Conservation (phyloP, 2,797 vertebrate species). For the Molossus alvarezi region DNA sequence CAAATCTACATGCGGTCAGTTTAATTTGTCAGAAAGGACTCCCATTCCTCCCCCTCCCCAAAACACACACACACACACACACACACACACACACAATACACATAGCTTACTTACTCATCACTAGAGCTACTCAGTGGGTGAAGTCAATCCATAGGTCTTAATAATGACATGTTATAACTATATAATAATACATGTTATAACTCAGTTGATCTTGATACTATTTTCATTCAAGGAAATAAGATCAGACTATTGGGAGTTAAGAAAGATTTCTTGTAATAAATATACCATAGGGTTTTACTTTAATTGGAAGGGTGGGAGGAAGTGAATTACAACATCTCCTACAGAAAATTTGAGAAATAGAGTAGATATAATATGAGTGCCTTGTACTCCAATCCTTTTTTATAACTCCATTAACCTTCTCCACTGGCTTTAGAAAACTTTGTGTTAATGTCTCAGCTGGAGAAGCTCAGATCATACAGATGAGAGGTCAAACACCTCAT, state of each 20-base stretch:
- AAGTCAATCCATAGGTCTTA: neutral
- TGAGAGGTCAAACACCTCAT: neutral
- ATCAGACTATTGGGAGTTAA: neutral
- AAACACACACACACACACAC: neutral
- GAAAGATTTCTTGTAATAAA: neutral
- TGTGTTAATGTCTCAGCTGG: neutral
- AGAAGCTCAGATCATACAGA: neutral
- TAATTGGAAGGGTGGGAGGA: conserved; percentile 28
- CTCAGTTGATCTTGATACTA: neutral
- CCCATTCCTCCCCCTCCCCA: neutral
- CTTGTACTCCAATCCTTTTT: neutral
- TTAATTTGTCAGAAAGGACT: neutral
- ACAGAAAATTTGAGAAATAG: neutral
- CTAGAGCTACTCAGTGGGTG: neutral
- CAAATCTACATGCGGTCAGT: neutral
- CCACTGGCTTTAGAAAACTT: neutral
- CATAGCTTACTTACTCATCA: neutral
- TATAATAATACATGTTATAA: neutral
- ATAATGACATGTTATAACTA: no score
- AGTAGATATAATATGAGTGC: neutral
- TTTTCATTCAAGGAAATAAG: conserved; percentile 63
- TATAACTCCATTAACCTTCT: neutral
- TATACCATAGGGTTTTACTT: conserved; percentile 41
- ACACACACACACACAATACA: neutral
- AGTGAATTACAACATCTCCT: neutral